A percentile compares a stretch with the other conserved stretches of the same genome.
These are phyloP conservation scores for Patella pellucida DNA, from an alignment of 2,888 invertebrate species.

Conservation along the genomic window DNA sequence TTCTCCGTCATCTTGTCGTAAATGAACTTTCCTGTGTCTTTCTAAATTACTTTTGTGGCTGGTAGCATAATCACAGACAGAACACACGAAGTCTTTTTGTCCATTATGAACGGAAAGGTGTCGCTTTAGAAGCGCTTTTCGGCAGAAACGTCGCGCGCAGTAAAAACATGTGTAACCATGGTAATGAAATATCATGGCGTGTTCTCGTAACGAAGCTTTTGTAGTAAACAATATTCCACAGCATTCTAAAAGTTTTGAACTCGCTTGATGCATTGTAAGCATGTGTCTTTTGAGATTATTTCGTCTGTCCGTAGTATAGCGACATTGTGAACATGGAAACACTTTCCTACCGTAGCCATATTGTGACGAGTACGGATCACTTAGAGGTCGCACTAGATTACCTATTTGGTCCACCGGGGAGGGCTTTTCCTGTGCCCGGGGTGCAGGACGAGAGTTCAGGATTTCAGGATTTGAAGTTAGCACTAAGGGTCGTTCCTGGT, in stretches of 20 bases:
- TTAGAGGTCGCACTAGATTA: conserved; percentile 24
- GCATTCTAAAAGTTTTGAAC: conserved; percentile 68
- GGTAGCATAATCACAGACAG: conserved; percentile 72
- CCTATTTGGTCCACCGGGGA: conserved; percentile 22
- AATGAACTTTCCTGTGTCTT: conserved; percentile 70
- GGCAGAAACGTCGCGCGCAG: conserved; percentile 71
- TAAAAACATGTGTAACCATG: conserved; percentile 71
- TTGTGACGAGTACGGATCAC: conserved; percentile 31
- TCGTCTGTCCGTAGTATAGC: conserved; percentile 69
- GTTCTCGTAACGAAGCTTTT: conserved; percentile 71
- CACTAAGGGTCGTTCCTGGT: conserved; percentile 15
- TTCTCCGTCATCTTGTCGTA: conserved; percentile 53
- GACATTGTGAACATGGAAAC: conserved; percentile 67
- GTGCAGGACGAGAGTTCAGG: neutral
- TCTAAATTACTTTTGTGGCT: conserved; percentile 73
- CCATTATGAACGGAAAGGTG: conserved; percentile 73
- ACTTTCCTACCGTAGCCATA: conserved; percentile 54
- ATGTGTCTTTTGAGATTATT: conserved; percentile 72
- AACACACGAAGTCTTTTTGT: conserved; percentile 71
- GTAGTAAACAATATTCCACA: conserved; percentile 71
- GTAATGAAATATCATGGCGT: conserved; percentile 70
- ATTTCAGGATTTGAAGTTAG: neutral
- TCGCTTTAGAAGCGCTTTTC: conserved; percentile 72
- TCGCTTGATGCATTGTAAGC: conserved; percentile 71
- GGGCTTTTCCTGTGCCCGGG: neutral